phyloP scores from a whole-genome alignment of 2,113 vertebrate genomes.

The Heteronetta atricapilla region DNA sequence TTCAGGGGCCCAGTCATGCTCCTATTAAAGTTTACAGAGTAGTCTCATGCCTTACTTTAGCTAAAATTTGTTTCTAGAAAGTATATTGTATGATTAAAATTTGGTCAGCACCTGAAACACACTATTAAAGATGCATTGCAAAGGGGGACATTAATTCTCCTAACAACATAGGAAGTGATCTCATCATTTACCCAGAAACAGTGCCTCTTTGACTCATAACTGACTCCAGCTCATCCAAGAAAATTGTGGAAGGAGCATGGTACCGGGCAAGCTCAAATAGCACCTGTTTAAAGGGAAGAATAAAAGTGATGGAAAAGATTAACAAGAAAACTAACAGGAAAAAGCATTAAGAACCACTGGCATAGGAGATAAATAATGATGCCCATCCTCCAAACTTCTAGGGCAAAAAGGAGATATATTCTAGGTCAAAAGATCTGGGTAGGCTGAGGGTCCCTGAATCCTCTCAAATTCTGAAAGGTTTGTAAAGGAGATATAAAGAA shows the following conservation, averaged over 20 bases:
- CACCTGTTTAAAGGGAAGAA: slow-evolving; percentile 78
- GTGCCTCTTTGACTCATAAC: slow-evolving; percentile 95
- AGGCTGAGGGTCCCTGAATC: slow-evolving; percentile 28
- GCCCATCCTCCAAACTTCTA: neutral
- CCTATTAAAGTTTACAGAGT: neutral
- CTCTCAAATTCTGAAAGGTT: slow-evolving; percentile 56
- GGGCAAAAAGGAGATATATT: neutral
- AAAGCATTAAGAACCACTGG: neutral
- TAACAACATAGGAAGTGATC: neutral
- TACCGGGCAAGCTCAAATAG: slow-evolving; percentile 95
- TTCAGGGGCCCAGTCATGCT: neutral
- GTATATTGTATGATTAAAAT: slow-evolving; percentile 24
- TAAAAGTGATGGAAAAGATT: neutral
- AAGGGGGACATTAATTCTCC: neutral
- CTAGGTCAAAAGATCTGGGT: slow-evolving; percentile 8
- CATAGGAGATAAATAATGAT: neutral
- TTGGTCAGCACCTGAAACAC: slow-evolving; percentile 34
- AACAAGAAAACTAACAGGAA: neutral
- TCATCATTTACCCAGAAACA: slow-evolving; percentile 79
- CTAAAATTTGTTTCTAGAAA: slow-evolving; percentile 35
- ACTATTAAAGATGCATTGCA: neutral
- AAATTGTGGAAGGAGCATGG: slow-evolving; percentile 96
- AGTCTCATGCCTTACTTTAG: neutral
- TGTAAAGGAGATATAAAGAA: slow-evolving; percentile 51
- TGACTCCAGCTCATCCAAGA: slow-evolving; percentile 96